Percentiles rank a stretch among this genome's conserved stretches.
Conservation (phyloP, 2,113 vertebrate species). For the Cathartes aura region DNA sequence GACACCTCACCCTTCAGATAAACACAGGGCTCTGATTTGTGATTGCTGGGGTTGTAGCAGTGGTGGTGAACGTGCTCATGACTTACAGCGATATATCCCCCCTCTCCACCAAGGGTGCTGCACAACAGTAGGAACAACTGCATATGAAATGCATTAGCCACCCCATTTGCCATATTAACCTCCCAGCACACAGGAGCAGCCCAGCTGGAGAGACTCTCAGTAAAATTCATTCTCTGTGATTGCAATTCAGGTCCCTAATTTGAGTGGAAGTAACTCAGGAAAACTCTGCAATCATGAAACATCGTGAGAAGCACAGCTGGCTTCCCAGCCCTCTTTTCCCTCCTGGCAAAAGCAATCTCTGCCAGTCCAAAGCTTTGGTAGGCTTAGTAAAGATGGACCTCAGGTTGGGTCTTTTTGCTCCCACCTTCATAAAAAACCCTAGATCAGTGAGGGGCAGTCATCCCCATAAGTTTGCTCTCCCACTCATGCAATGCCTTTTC, state of each 20-base stretch:
- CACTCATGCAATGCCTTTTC: not conserved
- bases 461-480: not conserved
- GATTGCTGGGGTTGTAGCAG: not conserved
- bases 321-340: not conserved
- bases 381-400: not conserved
- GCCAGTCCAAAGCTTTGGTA: not conserved
- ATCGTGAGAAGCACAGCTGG: not conserved
- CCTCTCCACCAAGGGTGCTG: not conserved
- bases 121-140: not conserved
- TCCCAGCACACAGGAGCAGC: not conserved
- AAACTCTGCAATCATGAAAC: not conserved
- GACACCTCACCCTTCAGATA: not conserved
- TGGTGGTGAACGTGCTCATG: fast-evolving
- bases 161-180: not conserved
- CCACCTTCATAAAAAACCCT: not conserved
- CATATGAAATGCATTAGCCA: not conserved
- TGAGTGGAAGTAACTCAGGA: not conserved
- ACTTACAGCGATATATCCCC: fast-evolving
- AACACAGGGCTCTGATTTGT: not conserved
- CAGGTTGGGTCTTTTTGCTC: not conserved
- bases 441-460: not conserved
- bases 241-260: not conserved
- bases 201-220: not conserved
- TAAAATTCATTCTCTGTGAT: not conserved
- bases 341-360: not conserved